phyloP scores from a whole-genome alignment of 2,888 invertebrate species.

The Philereme transversata region DNA sequence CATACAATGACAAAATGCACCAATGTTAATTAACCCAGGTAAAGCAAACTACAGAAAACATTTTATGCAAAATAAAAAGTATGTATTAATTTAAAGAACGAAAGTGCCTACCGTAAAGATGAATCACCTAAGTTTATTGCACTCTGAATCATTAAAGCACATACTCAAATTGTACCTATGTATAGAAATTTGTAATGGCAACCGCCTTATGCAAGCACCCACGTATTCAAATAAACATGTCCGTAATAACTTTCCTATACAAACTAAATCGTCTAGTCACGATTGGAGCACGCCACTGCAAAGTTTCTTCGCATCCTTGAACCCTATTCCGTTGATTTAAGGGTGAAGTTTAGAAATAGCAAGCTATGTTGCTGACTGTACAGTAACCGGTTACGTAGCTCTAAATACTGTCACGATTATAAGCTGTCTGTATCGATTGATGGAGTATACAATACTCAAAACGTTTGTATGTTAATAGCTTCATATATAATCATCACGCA shows the following conservation, averaged over 20 bases:
- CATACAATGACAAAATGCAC: too few species aligned
- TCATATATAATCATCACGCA: not conserved
- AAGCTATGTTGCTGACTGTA: conserved; percentile 29
- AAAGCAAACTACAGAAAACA: too few species aligned
- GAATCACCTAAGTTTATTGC: conserved; percentile 70
- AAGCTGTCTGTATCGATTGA: conserved; percentile 51
- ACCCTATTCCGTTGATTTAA: conserved; percentile 42
- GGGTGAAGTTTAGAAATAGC: conserved; percentile 39
- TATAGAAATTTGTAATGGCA: conserved; percentile 53
- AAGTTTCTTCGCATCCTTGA: conserved; percentile 29
- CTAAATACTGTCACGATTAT: conserved; percentile 46
- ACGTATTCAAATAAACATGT: conserved; percentile 78
- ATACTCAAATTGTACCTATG: conserved; percentile 32
- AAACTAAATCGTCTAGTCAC: conserved; percentile 79
- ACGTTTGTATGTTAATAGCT: conserved; percentile 33
- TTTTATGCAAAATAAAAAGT: not conserved
- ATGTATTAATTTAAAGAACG: conserved; percentile 22
- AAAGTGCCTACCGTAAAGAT: conserved; percentile 39
- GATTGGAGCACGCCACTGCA: conserved; percentile 57
- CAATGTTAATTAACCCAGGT: too few species aligned
- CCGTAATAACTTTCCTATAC: conserved; percentile 79
- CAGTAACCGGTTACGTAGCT: conserved; percentile 39
- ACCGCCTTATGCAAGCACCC: conserved; percentile 73
- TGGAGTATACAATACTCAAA: conserved; percentile 39
- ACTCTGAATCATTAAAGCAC: conserved; percentile 60